Percentiles rank a stretch among this genome's conserved stretches.
These are phyloP conservation scores for Pelobates fuscus DNA, from an alignment of 2,113 vertebrate species.

Conservation along the genomic window DNA sequence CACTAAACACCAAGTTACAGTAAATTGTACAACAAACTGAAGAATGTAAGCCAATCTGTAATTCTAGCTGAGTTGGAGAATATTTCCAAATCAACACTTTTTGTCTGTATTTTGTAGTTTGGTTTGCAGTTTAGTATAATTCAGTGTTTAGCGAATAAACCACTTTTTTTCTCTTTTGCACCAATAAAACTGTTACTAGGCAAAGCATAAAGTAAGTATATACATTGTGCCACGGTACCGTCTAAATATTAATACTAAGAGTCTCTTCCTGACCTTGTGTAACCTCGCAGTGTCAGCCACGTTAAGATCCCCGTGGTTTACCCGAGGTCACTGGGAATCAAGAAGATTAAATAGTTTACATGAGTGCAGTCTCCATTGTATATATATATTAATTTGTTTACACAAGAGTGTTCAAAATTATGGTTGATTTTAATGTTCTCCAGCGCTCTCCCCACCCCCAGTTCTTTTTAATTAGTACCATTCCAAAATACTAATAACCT, in stretches of 20 bases:
- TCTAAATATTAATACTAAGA: conserved; percentile 43
- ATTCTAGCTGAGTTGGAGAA: too few relatives aligned
- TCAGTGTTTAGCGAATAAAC: too few relatives aligned
- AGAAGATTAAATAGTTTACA: conserved; percentile 49
- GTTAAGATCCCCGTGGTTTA: conserved; percentile 43
- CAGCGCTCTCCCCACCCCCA: background rate
- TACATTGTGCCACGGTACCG: conserved; percentile 26
- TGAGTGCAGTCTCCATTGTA: conserved; percentile 25
- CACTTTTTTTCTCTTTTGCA: conserved; percentile 1
- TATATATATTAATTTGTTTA: conserved; percentile 39
- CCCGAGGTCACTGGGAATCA: conserved; percentile 30
- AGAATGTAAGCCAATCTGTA: too few relatives aligned
- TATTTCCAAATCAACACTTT: too few relatives aligned
- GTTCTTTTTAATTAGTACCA: background rate
- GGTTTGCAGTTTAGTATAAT: too few relatives aligned
- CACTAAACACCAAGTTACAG: too few relatives aligned
- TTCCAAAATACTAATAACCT: background rate
- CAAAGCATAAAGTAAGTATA: conserved; percentile 29
- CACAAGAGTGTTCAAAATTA: background rate
- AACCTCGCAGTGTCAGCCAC: conserved; percentile 35
- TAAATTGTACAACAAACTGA: too few relatives aligned
- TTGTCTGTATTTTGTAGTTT: too few relatives aligned
- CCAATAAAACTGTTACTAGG: conserved; percentile 25
- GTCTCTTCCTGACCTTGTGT: conserved; percentile 35
- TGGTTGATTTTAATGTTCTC: background rate